Evolutionary conservation across 2,797 vertebrate species (phyloP), one percentile per base, ranked within the genome.

Genomic region (Silurus lanzhouensis): DNA sequence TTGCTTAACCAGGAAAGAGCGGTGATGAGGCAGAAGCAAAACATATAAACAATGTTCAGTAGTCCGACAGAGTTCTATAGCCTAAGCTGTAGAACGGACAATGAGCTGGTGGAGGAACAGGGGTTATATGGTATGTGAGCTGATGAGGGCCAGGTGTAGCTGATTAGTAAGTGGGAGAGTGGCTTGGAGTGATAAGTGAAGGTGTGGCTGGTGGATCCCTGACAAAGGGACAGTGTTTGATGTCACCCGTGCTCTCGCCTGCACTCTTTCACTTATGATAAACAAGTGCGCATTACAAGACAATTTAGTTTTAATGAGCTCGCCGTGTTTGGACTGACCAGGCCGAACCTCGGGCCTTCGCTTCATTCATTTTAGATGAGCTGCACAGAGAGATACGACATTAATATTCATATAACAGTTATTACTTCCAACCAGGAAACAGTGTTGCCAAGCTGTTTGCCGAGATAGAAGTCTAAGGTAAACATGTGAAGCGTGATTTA

Each of bases 341-440:
- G 85, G 92, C 91, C 92, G 89, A 91, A 92, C 91, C 91, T 89
- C 89, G 89, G 89, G 93, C 88, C 88, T 66, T 66, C 66, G 89
- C 85, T 91, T 92, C 90, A 93, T 94, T 93, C 91, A 94, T 94
- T 94, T 94, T 94, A 94, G 88, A 95, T 94, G 90, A 93, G 92
- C 90, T 89, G 93, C 93, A 93, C 93, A 90, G 88, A 92, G 93
- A 95, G 92, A 93, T 91, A 87, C 52, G 57, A 31, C 89, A 94
- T 95, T 91, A 93, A 94, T 95, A 95, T 95, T 94, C 92, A 94
- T 92, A 90, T 90, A 64, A 89, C 83, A 87, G 89, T 93, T 90
- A 93, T 93, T 93, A 92, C 90, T 90, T 90, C 90, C 90, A 91
- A 92, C 77, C 90, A 89, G 83, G 76, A 85, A 91, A 84, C 90